Base-by-base conservation (phyloP, 2,113 vertebrate genomes). In the Potamarius usumacintae region DNA sequence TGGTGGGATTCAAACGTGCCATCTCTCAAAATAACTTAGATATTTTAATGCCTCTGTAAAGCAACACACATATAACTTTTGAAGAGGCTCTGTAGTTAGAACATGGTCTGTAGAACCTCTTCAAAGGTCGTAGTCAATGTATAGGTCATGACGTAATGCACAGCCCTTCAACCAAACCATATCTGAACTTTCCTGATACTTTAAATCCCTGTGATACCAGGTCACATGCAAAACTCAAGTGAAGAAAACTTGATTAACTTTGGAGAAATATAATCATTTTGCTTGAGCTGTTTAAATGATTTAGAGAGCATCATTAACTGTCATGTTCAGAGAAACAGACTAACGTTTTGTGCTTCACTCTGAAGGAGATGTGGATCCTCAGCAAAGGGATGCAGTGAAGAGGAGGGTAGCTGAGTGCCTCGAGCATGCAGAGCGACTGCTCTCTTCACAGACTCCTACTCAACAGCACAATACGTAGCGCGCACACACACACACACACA, bases 381-480 rank as follows among this genome's bases (percentile, higher is more conserved):
- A 92, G n/a, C 95, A 96, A 50, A 93, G 92, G 71, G 96, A 97
- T 67, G 94, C 95, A 0, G 96, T 97, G 86, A 97, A 96, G 92
- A 96, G 94, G 90, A 94, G 94, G 89, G 97, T 96, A 0, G 96
- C 96, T 0, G 95, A 96, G 90, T 97, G 97, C 82, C 92, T 98
- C 57, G 94, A 96, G 84, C 95, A 96, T n/a, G 95, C 96, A 0
- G 97, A 98, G 90, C 94, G 93, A 89, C 91, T 97, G 88, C 93
- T 97, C 1, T 93, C 94, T 78, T 91, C 67, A 42, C 95, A 92
- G 50, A 88, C 94, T 10, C 92, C 94, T 85, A 85, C 92, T 83
- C 86, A 78, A 18, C 63, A 89, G 57, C 69, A 89, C 80, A 67
- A 89, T 69, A 85, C 89, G 48, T 90, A 91, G 89, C 86, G 27